Conservation (phyloP, 2,113 vertebrate genomes). For the Bubalus kerabau region DNA sequence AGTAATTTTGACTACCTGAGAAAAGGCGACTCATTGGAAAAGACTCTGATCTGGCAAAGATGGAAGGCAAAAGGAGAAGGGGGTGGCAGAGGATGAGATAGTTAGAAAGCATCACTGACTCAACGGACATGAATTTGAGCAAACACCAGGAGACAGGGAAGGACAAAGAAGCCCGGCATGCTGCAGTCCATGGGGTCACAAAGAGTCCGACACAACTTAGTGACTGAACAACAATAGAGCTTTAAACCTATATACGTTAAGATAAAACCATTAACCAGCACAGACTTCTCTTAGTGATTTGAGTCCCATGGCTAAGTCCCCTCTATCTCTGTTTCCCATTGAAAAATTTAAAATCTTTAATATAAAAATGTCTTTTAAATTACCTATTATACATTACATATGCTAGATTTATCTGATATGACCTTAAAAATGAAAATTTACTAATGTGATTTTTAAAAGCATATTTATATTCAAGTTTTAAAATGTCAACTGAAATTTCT, state of each 20-base stretch:
- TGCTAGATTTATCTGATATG: not conserved
- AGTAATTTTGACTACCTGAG: not conserved
- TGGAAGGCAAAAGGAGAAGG: not conserved
- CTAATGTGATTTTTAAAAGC: not conserved
- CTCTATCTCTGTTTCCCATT: not conserved
- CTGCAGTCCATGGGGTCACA: not conserved
- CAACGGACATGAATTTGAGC: not conserved
- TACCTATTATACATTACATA: not conserved
- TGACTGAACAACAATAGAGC: not conserved
- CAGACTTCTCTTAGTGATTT: not conserved
- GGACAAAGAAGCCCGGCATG: not conserved
- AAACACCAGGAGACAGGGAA: not conserved
- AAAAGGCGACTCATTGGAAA: not conserved
- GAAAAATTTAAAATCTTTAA: not conserved
- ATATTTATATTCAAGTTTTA: not conserved
- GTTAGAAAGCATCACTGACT: not conserved
- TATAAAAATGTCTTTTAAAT: not conserved
- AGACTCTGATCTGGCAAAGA: not conserved
- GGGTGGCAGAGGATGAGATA: not conserved
- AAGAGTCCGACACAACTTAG: not conserved
- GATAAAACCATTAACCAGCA: not conserved
- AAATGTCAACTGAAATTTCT: not conserved
- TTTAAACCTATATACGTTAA: not conserved
- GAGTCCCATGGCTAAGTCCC: not conserved
- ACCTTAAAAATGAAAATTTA: conserved; percentile 5